Evolutionary conservation across 2,888 invertebrate genomes (phyloP).

Genomic region (Agrochola macilenta): DNA sequence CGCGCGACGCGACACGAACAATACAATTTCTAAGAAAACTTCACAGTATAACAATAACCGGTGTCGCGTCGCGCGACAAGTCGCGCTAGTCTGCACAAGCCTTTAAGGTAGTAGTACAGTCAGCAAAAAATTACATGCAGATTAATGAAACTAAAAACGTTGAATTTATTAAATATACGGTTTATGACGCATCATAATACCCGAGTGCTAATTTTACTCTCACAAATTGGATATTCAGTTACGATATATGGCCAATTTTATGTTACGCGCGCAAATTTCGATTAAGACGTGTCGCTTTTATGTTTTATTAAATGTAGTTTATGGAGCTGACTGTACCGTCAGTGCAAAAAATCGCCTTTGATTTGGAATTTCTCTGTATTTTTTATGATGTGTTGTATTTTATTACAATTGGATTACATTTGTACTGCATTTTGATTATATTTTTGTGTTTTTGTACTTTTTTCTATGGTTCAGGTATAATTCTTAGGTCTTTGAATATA

Average conservation of each 20-base stretch:
- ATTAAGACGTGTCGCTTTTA: slow-evolving; percentile 58
- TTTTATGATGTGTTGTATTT: slow-evolving; percentile 2
- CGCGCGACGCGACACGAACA: too few species aligned
- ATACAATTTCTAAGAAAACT: too few species aligned
- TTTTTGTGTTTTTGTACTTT: background rate
- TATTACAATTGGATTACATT: background rate
- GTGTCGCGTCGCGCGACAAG: too few species aligned
- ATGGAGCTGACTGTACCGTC: slow-evolving; percentile 44
- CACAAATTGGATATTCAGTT: slow-evolving; percentile 72
- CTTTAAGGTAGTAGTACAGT: too few species aligned
- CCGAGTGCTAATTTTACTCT: slow-evolving; percentile 74
- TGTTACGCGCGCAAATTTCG: slow-evolving; percentile 60
- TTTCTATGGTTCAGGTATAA: background rate
- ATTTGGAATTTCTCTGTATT: slow-evolving; percentile 17
- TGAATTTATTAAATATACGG: slow-evolving; percentile 18
- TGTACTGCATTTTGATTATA: background rate
- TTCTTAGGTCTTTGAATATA: too few species aligned
- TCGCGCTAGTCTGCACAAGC: too few species aligned
- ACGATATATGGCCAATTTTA: slow-evolving; percentile 67
- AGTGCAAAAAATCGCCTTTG: slow-evolving; percentile 20
- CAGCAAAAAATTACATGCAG: slow-evolving; percentile 4
- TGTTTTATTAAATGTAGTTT: slow-evolving; percentile 55
- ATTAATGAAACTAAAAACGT: slow-evolving; percentile 23
- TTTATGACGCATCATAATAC: slow-evolving; percentile 49
- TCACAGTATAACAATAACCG: too few species aligned